Base-by-base conservation (phyloP, 2,797 vertebrate species). In the Atherinosoma microstoma region DNA sequence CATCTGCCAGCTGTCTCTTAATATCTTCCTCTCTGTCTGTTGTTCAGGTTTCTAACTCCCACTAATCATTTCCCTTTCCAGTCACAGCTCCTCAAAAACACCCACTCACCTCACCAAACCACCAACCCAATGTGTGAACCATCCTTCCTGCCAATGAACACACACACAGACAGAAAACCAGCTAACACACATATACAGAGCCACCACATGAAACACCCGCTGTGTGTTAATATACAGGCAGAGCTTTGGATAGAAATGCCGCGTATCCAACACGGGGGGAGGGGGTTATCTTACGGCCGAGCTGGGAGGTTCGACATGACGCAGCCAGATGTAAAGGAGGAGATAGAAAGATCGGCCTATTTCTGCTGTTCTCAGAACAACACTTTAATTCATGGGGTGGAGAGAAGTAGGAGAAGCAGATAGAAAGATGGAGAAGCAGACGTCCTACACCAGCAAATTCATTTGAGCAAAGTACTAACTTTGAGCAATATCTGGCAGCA, bases 201-300 rank as follows among this genome's bases (percentile, higher is more conserved):
- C 64, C 75, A 49, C 85, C 89, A 86, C 84, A 89, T 88, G 69
- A 89, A 90, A 74, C 40, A 7, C 18, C 66, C 2, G 3, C 67
- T 32, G 53, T 6, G n/a, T 70, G 34, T 70, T 87, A 83, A 91
- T 75, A 82, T 83, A 92, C 87, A 83, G 78, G 77, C 79, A 22
- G n/a, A 29, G 84, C 68, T 78, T 58, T 47, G 76, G 61, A 77
- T 77, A 60, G 76, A 82, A 90, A 90, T 87, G 90, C 74, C 47
- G n/a, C 15, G 67, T 63, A 91, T 92, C 81, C 80, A 91, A 92
- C 92, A 93, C 77, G 6, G 75, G 45, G 24, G 22, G 75, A 35
- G 51, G 22, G 75, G 82, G 77, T 89, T 88, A 90, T 88, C 85
- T 83, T 75, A 38, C 24, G 42, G 63, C 64, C 62, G 13, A 78